Evolutionary conservation across 2,113 vertebrate species (phyloP), one percentile per base, ranked within the genome.

Genomic region (Gracilinanus agilis): DNA sequence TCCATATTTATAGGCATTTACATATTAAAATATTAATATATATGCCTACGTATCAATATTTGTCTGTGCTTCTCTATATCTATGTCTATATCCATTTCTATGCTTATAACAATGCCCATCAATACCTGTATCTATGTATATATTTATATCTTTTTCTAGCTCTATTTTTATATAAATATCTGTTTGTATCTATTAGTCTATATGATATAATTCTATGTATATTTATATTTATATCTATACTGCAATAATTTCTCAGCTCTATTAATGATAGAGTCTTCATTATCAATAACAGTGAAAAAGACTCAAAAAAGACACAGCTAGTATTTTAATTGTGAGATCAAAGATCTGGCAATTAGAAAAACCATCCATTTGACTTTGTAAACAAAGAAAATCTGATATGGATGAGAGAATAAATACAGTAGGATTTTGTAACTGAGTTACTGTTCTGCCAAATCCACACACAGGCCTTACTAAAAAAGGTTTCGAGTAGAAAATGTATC

Each of bases 341-440:
- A 96, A 95, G 94, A 95, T 93, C 96, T 95, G 94, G 97, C 93
- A 97, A 92, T 95, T 95, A 96, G 94, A 96, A 97, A 97, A 96
- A 95, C 89, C 91, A 96, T 96, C 49, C 54, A 94, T 95, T 92
- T 91, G 94, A 92, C 95, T 95, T 9, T 97, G 91, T 97, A 98
- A 97, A 97, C 95, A 97, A 97, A 98, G 96, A 93, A 96, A 97
- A 95, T 95, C 95, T 95, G 94, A 95, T 97, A 97, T 96, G 89
- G 93, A 97, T 97, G 93, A 96, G 94, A 98, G 97, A 96, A 96
- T 96, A 97, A 96, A 97, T 96, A 96, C 95, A 95, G 95, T 96
- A 89, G 91, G 93, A 95, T 90, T 92, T 96, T 94, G 89, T 97
- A 49, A 95, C 95, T 92, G 90, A 96, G 90, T 97, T 97, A 96